Base-by-base conservation (phyloP, 1,140 invertebrate genomes). In the Cydia fagiglandana region DNA sequence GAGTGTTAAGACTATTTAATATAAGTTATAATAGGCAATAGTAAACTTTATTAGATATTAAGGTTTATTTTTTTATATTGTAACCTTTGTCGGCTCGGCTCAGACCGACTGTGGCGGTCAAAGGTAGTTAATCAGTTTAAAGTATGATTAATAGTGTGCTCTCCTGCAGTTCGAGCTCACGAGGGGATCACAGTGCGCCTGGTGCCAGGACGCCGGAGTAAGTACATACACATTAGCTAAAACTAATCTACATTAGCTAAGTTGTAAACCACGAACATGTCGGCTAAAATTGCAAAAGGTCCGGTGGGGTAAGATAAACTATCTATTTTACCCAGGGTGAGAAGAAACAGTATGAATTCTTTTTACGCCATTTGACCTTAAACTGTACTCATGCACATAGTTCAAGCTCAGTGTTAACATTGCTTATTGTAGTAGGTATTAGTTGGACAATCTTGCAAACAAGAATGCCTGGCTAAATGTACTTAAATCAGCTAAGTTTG, bases 101-200 rank as follows among this genome's bases (percentile, higher is more conserved):
- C 10, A 15, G 13, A 13, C 2, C 13, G 41, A 13, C 12, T 12
- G 41, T 41, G 41, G 41, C 41, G 41, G 41, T 45, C 12, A 45
- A 45, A 45, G 12, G 41, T 12, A 45, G 4, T 47, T 13, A 13
- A 13, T 47, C 12, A 15, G 45, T 47, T 15, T 17, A 53, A 53
- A 53, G 2, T n/a, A 53, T 9, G 30, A 74, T 68, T 66, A 15
- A 74, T 64, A 20, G 6, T 78, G 75, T 77, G 81, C 78, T 76
- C 84, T 86, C 85, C 75, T 84, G 80, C 93, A 93, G 93, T 93
- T 87, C 92, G 91, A 47, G 87, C 90, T 30, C 84, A 86, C 15
- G 93, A 93, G 76, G 91, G 91, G 78, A 93, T 93, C 68, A 93
- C 91, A 66, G 91, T 93, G 74, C 93, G 92, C 73, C 83, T 93